Percentiles rank a stretch among this genome's conserved stretches.
phyloP scores from a whole-genome alignment of 2,797 vertebrate species.

The Spheniscus humboldti region DNA sequence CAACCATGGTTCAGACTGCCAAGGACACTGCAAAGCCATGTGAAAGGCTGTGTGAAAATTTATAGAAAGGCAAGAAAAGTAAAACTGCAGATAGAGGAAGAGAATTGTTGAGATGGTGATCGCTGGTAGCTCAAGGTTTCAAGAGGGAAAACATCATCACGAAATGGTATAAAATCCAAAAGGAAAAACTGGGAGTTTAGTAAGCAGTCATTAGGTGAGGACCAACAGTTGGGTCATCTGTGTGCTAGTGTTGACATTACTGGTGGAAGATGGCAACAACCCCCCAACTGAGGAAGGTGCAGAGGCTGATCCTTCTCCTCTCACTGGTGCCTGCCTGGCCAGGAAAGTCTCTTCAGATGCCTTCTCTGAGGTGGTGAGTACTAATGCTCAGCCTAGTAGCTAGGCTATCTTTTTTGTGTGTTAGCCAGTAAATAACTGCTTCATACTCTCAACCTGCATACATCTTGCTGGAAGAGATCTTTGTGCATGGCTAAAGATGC shows the following conservation, averaged over 20 bases:
- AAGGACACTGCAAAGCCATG: not conserved
- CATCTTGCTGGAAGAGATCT: not conserved
- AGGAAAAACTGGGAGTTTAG: not conserved
- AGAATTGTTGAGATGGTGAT: not conserved
- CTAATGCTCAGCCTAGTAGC: not conserved
- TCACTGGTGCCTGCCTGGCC: not conserved
- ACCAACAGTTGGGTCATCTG: not conserved
- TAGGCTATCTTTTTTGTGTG: not conserved
- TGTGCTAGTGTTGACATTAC: not conserved
- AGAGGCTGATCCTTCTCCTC: not conserved
- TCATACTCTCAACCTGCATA: not conserved
- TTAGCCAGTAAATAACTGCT: not conserved
- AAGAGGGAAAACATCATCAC: not conserved
- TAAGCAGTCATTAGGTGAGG: not conserved
- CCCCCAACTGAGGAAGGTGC: not conserved
- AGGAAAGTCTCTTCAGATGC: not conserved
- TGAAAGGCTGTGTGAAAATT: not conserved
- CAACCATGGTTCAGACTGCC: not conserved
- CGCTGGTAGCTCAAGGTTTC: not conserved
- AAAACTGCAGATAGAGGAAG: not conserved
- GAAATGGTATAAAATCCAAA: not conserved
- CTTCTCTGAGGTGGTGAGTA: not conserved
- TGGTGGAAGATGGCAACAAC: not conserved
- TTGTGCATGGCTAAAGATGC: not conserved
- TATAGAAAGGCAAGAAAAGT: not conserved